Evolutionary conservation across 2,113 vertebrate genomes (phyloP).

Genomic region (Saiga tatarica): DNA sequence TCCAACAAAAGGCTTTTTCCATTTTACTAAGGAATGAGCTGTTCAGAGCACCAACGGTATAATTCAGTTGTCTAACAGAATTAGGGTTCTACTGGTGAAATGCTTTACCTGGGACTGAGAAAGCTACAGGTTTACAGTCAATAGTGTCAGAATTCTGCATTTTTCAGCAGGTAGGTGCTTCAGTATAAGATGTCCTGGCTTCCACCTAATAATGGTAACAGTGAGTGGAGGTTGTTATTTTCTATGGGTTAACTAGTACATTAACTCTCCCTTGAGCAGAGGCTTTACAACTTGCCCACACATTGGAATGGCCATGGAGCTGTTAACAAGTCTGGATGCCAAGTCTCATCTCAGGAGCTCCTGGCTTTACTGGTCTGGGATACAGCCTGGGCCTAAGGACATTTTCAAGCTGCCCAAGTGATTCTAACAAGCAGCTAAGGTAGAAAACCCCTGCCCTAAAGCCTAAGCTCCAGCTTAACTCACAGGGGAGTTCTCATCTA

Average conservation of each 20-base stretch:
- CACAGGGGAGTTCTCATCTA: background rate
- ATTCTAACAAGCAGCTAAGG: background rate
- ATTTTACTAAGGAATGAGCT: background rate
- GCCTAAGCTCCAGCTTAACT: background rate
- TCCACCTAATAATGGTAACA: background rate
- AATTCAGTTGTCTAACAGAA: background rate
- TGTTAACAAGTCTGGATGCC: background rate
- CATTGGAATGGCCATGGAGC: background rate
- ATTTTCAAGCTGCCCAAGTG: background rate
- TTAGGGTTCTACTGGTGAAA: background rate
- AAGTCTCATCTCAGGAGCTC: background rate
- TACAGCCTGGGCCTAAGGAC: background rate
- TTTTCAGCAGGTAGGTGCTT: background rate
- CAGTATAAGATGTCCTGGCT: background rate
- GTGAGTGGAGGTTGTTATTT: background rate
- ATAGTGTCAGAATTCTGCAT: background rate
- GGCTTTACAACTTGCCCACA: background rate
- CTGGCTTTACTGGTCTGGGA: background rate
- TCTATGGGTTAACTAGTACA: background rate
- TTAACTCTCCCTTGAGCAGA: background rate
- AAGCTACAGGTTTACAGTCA: background rate
- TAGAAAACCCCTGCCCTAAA: background rate
- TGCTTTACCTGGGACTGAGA: background rate
- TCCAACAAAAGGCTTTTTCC: background rate
- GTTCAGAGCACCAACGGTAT: background rate